Base-by-base conservation (phyloP, 1,140 invertebrate genomes). In the Contarinia nasturtii region DNA sequence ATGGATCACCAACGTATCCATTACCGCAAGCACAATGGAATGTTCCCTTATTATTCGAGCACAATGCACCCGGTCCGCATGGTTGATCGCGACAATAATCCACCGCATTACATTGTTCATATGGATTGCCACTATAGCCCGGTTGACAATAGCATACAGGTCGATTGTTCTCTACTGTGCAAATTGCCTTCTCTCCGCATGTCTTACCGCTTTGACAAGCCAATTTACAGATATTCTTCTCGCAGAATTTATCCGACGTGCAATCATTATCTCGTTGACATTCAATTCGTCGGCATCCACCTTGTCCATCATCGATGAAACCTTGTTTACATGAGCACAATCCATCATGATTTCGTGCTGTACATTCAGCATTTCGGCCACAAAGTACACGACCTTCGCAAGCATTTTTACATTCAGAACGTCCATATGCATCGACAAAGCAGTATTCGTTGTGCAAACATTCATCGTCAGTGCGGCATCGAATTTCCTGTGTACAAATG, bases 131-230 rank as follows among this genome's bases (percentile, higher is more conserved):
- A 10, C 82, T 86, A 55, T 78, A 89, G 1, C 86, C 86, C 14
- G 86, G 83, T 60, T 86, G 83, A 61, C 86, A 91, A 53, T 80
- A 77, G 55, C 86, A 91, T 43, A 76, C 64, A 57, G 76, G 75
- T 50, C 69, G 67, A 55, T 88, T 84, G 54, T 77, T 75, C 60
- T 86, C 78, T 1, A 82, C 79, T 17, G 83, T 79, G 60, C 86
- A 90, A 17, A 90, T 65, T 0, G 86, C 79, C 64, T 90, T 88
- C 17, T 76, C 71, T 10, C 84, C 85, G 54, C 86, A 91, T 15
- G 80, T 76, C 67, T 88, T 85, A 15, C 77, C 65, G 0, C 76
- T 72, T 5, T 86, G 67, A 60, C 88, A 92, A 21, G 84, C 82
- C 50, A 86, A 84, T 67, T 83, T 81, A 60, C 87, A 90, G 63